Evolutionary conservation across 2,113 vertebrate species (phyloP).

Genomic region (Esox niger): DNA sequence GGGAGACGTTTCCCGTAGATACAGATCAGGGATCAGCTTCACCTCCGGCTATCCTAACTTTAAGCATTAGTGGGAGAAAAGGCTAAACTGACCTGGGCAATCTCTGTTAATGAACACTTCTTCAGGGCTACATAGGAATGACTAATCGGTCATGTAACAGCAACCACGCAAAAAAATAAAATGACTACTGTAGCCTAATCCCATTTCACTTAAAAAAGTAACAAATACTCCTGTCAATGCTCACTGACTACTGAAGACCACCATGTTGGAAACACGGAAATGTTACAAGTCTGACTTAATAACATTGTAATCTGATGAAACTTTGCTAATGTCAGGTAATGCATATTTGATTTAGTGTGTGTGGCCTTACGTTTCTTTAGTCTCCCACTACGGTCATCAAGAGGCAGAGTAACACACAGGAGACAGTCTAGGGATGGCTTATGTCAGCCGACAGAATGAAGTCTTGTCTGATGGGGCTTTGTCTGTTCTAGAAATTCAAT

Average conservation of each 20-base stretch:
- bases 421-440: background rate
- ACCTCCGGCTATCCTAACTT: too few relatives aligned
- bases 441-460: too few relatives aligned
- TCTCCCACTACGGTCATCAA: slow-evolving; percentile 5
- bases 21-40: too few relatives aligned
- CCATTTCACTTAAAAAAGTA: background rate
- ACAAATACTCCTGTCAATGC: background rate
- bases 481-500: too few relatives aligned
- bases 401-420: background rate
- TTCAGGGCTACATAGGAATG: background rate
- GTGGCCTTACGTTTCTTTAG: slow-evolving; percentile 19
- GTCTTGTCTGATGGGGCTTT: too few relatives aligned
- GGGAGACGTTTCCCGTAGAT: too few relatives aligned
- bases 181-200: too few relatives aligned
- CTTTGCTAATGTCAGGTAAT: slow-evolving; percentile 28
- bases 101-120: background rate
- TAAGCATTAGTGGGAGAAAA: too few relatives aligned
- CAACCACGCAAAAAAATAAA: too few relatives aligned
- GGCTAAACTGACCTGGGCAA: too few relatives aligned
- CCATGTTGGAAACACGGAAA: background rate
- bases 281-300: background rate
- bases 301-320: slow-evolving; percentile 12
- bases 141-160: background rate
- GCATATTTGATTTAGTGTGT: background rate
- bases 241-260: background rate